Evolutionary conservation across 2,888 invertebrate species (phyloP).

Genomic region (Steromphala cineraria): DNA sequence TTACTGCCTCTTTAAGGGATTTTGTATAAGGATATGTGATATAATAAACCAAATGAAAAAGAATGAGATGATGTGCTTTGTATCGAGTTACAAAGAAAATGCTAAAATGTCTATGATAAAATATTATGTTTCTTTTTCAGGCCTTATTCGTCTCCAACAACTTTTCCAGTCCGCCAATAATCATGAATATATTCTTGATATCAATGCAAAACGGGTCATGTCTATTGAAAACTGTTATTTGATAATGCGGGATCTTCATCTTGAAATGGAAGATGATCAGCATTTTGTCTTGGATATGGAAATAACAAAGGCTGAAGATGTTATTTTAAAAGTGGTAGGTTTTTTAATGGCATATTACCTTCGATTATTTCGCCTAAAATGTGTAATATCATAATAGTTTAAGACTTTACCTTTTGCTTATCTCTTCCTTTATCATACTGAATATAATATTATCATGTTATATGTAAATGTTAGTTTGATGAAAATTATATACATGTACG

Average conservation of each 20-base stretch:
- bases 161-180: constrained; percentile 43
- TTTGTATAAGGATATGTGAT: too few relatives aligned
- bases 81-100: too few relatives aligned
- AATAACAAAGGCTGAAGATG: constrained; percentile 39
- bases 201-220: constrained; percentile 42
- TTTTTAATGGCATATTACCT: neutral
- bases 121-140: constrained; percentile 18
- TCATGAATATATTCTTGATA: constrained; percentile 37
- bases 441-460: too few relatives aligned
- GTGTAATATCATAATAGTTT: too few relatives aligned
- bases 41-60: too few relatives aligned
- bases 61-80: too few relatives aligned
- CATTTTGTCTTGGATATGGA: constrained; percentile 42
- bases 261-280: constrained; percentile 26
- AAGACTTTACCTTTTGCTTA: too few relatives aligned
- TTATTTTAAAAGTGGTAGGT: constrained; percentile 43
- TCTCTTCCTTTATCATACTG: too few relatives aligned
- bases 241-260: constrained; percentile 36
- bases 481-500: too few relatives aligned
- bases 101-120: too few relatives aligned
- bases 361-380: too few relatives aligned
- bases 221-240: constrained; percentile 35
- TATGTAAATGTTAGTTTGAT: neutral
- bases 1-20: too few relatives aligned
- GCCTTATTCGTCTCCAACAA: constrained; percentile 46